Conservation (phyloP, 1,140 invertebrate genomes). For the Scaptomyza graminum region DNA sequence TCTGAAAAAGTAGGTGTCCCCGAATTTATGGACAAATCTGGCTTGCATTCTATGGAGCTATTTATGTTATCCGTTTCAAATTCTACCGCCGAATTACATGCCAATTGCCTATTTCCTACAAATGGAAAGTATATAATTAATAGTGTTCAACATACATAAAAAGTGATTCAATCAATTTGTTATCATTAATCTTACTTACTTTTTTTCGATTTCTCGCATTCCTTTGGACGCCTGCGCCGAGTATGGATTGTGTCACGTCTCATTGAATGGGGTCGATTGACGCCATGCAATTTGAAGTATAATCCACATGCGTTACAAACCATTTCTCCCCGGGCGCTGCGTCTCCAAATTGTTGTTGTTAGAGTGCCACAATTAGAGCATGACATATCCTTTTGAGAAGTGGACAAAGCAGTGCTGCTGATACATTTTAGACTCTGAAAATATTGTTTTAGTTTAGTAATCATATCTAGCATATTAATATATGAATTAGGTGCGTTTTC, state of each 20-base stretch:
- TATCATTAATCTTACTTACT: constrained; percentile 57
- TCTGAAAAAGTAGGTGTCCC: constrained; percentile 46
- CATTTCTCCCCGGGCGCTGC: constrained; percentile 94
- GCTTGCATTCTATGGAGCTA: constrained; percentile 31
- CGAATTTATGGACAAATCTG: constrained; percentile 21
- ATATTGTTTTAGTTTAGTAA: neutral
- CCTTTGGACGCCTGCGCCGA: constrained; percentile 93
- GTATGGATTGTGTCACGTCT: constrained; percentile 98
- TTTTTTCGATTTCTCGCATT: constrained; percentile 85
- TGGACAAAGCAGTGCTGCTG: constrained; percentile 48
- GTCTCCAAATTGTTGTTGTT: constrained; percentile 96
- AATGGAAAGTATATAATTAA: neutral
- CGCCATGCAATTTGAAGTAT: constrained; percentile 96
- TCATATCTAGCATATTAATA: neutral
- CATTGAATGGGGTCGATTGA: constrained; percentile 96
- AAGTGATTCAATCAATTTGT: no score
- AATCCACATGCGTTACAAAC: constrained; percentile 97
- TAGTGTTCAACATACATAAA: neutral
- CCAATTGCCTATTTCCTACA: constrained; percentile 40
- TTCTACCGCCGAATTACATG: constrained; percentile 33
- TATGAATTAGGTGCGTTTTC: neutral
- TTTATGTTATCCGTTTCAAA: constrained; percentile 42
- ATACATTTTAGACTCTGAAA: constrained; percentile 55
- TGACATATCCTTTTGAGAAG: constrained; percentile 87
- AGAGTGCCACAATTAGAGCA: constrained; percentile 94